A percentile compares a stretch with the other conserved stretches of the same genome.
phyloP scores from a whole-genome alignment of 2,113 vertebrate genomes.

The Petaurus breviceps region DNA sequence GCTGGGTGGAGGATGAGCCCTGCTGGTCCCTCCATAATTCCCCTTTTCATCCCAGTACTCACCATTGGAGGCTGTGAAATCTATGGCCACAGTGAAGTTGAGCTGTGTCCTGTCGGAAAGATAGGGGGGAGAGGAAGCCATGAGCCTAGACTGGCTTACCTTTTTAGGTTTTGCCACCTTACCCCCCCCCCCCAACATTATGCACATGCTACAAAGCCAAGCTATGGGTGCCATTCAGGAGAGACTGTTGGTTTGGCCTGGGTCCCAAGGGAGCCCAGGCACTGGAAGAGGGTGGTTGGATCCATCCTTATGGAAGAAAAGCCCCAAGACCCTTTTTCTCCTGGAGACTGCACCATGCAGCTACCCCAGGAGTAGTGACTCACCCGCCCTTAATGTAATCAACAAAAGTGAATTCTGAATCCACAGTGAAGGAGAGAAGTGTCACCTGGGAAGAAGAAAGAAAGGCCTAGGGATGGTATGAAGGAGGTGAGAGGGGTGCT shows the following conservation, averaged over 20 bases:
- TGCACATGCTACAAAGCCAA: background rate
- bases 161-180: background rate
- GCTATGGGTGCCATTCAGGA: background rate
- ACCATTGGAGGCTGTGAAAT: slow-evolving; percentile 99
- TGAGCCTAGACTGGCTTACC: background rate
- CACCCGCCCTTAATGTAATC: slow-evolving; percentile 99
- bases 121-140: slow-evolving; percentile 51
- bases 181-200: background rate
- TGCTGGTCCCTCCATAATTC: slow-evolving; percentile 9
- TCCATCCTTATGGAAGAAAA: background rate
- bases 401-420: slow-evolving; percentile 97
- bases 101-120: slow-evolving; percentile 91
- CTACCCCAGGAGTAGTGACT: slow-evolving; percentile 76
- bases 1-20: slow-evolving; percentile 2
- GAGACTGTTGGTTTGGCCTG: background rate
- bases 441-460: slow-evolving; percentile 88
- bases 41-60: slow-evolving; percentile 68
- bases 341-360: background rate
- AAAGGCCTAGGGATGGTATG: background rate
- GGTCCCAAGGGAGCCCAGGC: too few relatives aligned
- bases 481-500: background rate
- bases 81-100: slow-evolving; percentile 98
- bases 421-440: slow-evolving; percentile 96
- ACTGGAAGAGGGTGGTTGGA: background rate
- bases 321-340: background rate